These are phyloP conservation scores for Asobara japonica DNA, from an alignment of 1,140 invertebrate species.

Conservation along the genomic window DNA sequence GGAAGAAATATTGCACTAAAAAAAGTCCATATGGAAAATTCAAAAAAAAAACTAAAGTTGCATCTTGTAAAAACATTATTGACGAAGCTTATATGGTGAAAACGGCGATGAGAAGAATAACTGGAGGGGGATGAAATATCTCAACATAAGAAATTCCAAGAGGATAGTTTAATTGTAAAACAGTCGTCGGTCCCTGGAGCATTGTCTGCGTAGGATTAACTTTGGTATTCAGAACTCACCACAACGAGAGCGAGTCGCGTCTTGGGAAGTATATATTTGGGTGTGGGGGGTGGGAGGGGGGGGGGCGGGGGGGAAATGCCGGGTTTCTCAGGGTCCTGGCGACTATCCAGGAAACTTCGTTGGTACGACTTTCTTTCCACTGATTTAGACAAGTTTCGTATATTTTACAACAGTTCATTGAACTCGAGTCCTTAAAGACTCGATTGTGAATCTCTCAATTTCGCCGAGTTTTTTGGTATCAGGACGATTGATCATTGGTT, in stretches of 20 bases:
- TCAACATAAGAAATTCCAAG: not conserved
- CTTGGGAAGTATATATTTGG: not conserved
- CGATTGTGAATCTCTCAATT: too few relatives aligned
- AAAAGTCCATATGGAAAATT: too few relatives aligned
- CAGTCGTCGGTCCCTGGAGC: slow-evolving; percentile 21
- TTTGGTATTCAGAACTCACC: slow-evolving; percentile 30
- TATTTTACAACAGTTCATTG: not conserved
- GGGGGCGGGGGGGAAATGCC: not conserved
- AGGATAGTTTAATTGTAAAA: slow-evolving; percentile 38
- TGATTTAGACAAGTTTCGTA: not conserved
- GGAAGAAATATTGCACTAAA: too few relatives aligned
- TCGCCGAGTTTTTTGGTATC: too few relatives aligned
- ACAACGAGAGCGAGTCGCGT: slow-evolving; percentile 9
- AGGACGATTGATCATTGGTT: too few relatives aligned
- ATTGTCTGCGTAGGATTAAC: slow-evolving; percentile 34
- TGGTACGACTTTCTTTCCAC: slow-evolving; percentile 17
- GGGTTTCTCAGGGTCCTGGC: slow-evolving; percentile 21
- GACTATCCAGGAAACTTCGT: slow-evolving; percentile 29
- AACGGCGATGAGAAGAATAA: too few relatives aligned
- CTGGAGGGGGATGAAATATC: not conserved
- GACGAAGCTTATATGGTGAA: too few relatives aligned
- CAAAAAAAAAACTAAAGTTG: not conserved
- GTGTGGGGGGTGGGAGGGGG: not conserved
- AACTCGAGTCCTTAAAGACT: too few relatives aligned
- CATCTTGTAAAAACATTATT: not conserved